These are phyloP conservation scores for Formica exsecta DNA, from an alignment of 1,140 invertebrate species.

Conservation along the genomic window DNA sequence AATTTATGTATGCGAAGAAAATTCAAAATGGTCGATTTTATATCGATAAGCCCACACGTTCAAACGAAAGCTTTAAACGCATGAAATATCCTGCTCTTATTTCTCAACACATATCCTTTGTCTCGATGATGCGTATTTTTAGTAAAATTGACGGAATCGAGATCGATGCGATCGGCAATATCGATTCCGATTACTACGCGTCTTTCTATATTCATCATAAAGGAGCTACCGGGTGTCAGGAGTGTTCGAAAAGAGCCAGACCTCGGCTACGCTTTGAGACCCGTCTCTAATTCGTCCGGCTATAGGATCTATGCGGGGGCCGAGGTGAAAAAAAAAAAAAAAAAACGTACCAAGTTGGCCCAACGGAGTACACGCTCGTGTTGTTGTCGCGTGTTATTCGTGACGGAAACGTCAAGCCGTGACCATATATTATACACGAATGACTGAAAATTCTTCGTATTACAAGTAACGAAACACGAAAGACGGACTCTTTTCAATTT, in stretches of 20 bases:
- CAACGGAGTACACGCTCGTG: slow-evolving; percentile 36
- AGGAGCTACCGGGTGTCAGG: slow-evolving; percentile 64
- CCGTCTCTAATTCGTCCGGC: slow-evolving; percentile 78
- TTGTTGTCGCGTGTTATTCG: slow-evolving; percentile 36
- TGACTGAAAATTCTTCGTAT: slow-evolving; percentile 44
- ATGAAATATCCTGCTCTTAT: not conserved
- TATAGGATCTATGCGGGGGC: slow-evolving; percentile 16
- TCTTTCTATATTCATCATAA: slow-evolving; percentile 31
- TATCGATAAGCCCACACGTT: no score
- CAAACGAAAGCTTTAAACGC: not conserved
- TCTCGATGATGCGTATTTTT: not conserved
- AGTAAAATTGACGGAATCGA: slow-evolving; percentile 14
- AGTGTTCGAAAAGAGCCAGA: slow-evolving; percentile 64
- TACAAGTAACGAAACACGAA: slow-evolving; percentile 36
- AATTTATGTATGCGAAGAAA: not conserved
- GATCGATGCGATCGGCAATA: not conserved
- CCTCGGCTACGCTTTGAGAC: slow-evolving; percentile 73
- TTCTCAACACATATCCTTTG: not conserved
- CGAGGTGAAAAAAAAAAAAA: slow-evolving; percentile 12
- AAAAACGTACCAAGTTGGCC: slow-evolving; percentile 44
- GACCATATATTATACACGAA: slow-evolving; percentile 13
- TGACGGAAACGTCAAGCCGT: slow-evolving; percentile 47
- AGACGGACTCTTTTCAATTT: slow-evolving; percentile 43
- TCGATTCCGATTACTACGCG: not conserved
- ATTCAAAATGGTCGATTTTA: no score